A percentile compares a stretch with the other conserved stretches of the same genome.
Evolutionary conservation across 2,797 vertebrate genomes (phyloP).

Genomic region (Pogoniulus pusillus): DNA sequence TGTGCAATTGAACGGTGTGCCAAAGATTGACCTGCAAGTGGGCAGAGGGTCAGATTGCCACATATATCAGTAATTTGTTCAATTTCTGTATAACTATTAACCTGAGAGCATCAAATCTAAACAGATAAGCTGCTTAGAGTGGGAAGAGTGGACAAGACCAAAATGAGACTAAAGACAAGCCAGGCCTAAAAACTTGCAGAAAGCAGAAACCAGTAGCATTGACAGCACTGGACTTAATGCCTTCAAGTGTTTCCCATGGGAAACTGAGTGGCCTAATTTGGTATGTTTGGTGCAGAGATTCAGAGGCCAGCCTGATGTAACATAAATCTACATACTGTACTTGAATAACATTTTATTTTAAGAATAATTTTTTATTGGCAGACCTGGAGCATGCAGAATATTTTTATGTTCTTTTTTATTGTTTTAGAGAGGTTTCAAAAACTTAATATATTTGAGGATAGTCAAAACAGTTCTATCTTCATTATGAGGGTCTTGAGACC

Average conservation of each 20-base stretch:
- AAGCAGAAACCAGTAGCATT: background rate
- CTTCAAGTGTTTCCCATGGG: constrained; percentile 17
- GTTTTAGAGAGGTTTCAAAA: background rate
- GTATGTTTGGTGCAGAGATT: background rate
- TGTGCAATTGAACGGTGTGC: background rate
- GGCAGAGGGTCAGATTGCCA: background rate
- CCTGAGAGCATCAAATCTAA: background rate
- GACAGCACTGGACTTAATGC: background rate
- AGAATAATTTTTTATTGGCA: background rate
- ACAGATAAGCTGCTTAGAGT: background rate
- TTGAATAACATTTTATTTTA: constrained; percentile 11
- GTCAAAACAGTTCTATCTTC: background rate
- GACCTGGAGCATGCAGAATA: background rate
- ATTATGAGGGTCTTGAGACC: background rate
- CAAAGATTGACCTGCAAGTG: background rate
- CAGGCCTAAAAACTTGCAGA: background rate
- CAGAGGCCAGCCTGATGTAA: background rate
- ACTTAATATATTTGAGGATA: background rate
- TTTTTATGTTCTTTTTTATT: background rate
- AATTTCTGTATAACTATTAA: background rate
- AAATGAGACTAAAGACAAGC: background rate
- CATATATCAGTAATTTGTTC: background rate
- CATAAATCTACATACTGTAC: constrained; percentile 15
- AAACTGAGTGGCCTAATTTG: background rate
- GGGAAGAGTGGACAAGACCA: background rate